These are phyloP conservation scores for Chloroceryle inda DNA, from an alignment of 2,797 vertebrate genomes.

Conservation along the genomic window DNA sequence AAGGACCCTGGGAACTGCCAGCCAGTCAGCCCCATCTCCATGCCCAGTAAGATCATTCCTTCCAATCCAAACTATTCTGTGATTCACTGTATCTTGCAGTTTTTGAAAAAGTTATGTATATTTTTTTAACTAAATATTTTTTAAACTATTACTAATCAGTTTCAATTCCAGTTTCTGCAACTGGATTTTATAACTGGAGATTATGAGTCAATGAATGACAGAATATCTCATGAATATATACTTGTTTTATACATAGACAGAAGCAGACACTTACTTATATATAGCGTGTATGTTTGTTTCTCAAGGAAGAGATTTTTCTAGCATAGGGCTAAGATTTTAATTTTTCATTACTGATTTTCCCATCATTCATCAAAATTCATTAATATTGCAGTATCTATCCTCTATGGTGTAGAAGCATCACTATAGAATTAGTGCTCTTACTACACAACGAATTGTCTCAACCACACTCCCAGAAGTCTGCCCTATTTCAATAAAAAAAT, in stretches of 20 bases:
- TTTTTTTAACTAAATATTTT: background rate
- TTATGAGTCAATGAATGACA: background rate
- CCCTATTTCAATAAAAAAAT: background rate
- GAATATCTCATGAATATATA: background rate
- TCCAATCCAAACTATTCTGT: background rate
- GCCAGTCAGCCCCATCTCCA: background rate
- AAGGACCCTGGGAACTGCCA: background rate
- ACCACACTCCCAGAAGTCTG: background rate
- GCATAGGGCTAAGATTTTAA: background rate
- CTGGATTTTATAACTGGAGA: background rate
- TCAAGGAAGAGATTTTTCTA: background rate
- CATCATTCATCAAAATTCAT: slow-evolving; percentile 16
- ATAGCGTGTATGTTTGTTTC: background rate
- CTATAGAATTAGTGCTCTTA: background rate
- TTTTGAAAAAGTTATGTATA: background rate
- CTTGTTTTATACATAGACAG: background rate
- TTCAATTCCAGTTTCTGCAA: background rate
- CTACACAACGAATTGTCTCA: background rate
- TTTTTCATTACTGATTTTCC: slow-evolving; percentile 17
- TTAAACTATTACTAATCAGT: background rate
- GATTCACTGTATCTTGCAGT: background rate
- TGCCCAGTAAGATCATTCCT: background rate
- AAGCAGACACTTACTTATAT: background rate
- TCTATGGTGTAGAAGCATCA: background rate
- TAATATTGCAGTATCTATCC: slow-evolving; percentile 9